These are phyloP conservation scores for Hippopotamyrus pictus DNA, from an alignment of 2,797 vertebrate species.

Conservation along the genomic window DNA sequence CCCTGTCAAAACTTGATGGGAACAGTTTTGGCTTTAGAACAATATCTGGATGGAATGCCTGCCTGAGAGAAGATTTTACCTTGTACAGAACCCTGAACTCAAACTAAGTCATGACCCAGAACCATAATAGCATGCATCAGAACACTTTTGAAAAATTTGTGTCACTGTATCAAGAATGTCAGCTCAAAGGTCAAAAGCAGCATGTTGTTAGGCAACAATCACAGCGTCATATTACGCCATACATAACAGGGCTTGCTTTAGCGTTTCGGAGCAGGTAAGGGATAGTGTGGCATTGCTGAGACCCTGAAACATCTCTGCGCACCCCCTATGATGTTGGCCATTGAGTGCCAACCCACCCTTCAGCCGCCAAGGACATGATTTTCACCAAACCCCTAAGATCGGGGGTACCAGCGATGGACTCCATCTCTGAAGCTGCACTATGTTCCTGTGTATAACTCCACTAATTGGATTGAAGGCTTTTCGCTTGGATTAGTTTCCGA, in stretches of 20 bases:
- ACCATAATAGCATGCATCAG: not conserved
- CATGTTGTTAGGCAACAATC: constrained; percentile 37
- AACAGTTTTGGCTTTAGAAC: not conserved
- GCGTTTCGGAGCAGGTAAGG: constrained; percentile 39
- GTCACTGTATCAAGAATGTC: not conserved
- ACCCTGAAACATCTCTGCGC: constrained; percentile 29
- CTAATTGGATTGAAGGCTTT: constrained; percentile 45
- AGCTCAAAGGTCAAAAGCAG: not conserved
- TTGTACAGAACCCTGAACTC: not conserved
- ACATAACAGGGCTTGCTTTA: constrained; percentile 39
- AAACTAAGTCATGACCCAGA: not conserved
- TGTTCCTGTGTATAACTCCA: constrained; percentile 21
- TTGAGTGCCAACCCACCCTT: not conserved
- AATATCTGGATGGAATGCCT: not conserved
- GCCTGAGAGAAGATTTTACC: not conserved
- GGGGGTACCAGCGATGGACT: not conserved
- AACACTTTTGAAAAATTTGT: not conserved
- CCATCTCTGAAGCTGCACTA: not conserved
- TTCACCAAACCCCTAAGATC: not conserved
- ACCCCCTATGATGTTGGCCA: not conserved
- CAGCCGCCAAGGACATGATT: not conserved
- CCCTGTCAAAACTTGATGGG: not conserved
- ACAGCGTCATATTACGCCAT: constrained; percentile 22
- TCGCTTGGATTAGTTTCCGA: constrained; percentile 34
- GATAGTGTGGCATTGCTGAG: constrained; percentile 47